Base-by-base conservation (phyloP, 2,888 invertebrate species). In the Luffia ferchaultella region DNA sequence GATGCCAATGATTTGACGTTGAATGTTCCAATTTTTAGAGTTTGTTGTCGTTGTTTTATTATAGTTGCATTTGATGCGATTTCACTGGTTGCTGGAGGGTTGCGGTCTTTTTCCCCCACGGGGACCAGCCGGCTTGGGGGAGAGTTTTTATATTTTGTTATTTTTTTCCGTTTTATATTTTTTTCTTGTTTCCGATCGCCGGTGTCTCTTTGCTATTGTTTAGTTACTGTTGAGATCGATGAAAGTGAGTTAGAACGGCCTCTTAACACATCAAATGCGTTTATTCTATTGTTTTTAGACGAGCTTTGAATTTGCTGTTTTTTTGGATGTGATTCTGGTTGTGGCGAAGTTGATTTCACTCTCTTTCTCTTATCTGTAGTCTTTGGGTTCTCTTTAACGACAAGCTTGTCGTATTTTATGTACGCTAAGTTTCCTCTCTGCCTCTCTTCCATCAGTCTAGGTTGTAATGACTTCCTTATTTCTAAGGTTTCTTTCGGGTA, bases 361-460 rank as follows among this genome's bases (percentile, higher is more conserved):
- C 54, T 51, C 40, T 54, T 52, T 17, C 53, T 55, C 20, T 55
- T 55, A 19, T 53, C 54, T 12, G 45, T n/a, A n/a, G n/a, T n/a
- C n/a, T n/a, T n/a, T n/a, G 42, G 15, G 17, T 51, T 16, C 19
- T 2, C 50, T 42, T 52, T 53, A 1, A 51, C 46, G 52, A 55
- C 51, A 30, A 54, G 20, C 50, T 48, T 41, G n/a, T 48, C 53
- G 18, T 42, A 49, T 54, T 48, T 40, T 17, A 56, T 18, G 48
- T 56, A 56, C 7, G 54, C 55, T 9, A 53, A 50, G 42, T 55
- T 55, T 40, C 54, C 54, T 18, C 54, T 55, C n/a, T 51, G 52
- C 42, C 53, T 47, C 48, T 56, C 54, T 50, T 56, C 56, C 45
- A 50, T 51, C 2, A 54, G 43, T 51, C 52, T 51, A 7, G 56